Conservation (phyloP, 2,888 invertebrate species). For the Drosophila falleni region DNA sequence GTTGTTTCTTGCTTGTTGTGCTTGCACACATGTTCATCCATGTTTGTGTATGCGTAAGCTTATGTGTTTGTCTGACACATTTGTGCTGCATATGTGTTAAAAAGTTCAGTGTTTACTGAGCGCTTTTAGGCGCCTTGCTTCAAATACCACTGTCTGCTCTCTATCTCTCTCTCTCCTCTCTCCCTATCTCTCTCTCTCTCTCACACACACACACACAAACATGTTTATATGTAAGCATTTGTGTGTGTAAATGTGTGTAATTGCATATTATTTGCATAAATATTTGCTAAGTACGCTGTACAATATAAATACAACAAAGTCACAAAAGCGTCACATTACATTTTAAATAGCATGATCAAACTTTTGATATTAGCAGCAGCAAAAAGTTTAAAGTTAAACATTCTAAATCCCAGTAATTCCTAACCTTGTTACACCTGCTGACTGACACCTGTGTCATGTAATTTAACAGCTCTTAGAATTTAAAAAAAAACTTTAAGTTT, state of each 20-base stretch:
- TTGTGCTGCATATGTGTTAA: slow-evolving; percentile 55
- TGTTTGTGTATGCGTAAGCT: slow-evolving; percentile 14
- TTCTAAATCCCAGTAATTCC: slow-evolving; percentile 11
- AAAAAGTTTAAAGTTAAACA: slow-evolving; percentile 38
- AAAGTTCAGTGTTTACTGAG: slow-evolving; percentile 65
- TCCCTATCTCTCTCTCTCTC: background rate
- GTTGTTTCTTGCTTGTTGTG: slow-evolving; percentile 28
- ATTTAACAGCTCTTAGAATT: background rate
- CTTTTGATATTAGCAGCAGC: slow-evolving; percentile 52
- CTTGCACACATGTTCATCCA: slow-evolving; percentile 24
- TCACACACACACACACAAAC: background rate
- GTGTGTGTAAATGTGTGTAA: slow-evolving; percentile 56
- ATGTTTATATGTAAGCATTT: background rate
- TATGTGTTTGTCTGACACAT: slow-evolving; percentile 50
- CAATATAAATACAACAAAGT: slow-evolving; percentile 32
- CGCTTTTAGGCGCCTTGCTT: slow-evolving; percentile 63
- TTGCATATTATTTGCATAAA: slow-evolving; percentile 77
- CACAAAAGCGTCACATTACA: slow-evolving; percentile 27
- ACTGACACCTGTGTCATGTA: slow-evolving; percentile 18
- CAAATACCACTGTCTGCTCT: slow-evolving; percentile 16
- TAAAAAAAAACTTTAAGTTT: background rate
- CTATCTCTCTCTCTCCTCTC: background rate
- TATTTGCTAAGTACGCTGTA: slow-evolving; percentile 61
- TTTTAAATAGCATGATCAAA: slow-evolving; percentile 55
- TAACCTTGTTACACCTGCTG: background rate